A percentile compares a stretch with the other conserved stretches of the same genome.
phyloP scores from a whole-genome alignment of 1,140 invertebrate genomes.

The Mamestra configurata region DNA sequence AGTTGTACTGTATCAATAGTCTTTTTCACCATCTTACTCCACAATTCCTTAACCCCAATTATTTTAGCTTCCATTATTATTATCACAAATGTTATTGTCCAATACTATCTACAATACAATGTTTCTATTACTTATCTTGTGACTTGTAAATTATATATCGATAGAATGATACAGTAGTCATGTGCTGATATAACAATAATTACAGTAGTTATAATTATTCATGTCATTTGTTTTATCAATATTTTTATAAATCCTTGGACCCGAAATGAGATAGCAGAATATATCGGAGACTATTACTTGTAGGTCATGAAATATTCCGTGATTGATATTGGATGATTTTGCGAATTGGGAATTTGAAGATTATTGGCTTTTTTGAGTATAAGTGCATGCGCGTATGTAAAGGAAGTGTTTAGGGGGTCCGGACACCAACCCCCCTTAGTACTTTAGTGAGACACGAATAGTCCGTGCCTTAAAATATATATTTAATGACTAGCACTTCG shows the following conservation, averaged over 20 bases:
- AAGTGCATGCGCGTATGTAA: too few relatives aligned
- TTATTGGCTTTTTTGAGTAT: too few relatives aligned
- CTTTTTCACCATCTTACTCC: too few relatives aligned
- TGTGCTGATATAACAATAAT: neutral
- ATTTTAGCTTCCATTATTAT: neutral
- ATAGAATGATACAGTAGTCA: neutral
- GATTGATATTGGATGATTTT: neutral
- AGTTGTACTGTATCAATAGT: too few relatives aligned
- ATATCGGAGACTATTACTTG: neutral
- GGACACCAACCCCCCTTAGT: too few relatives aligned
- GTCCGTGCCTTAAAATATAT: too few relatives aligned
- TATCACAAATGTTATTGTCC: neutral
- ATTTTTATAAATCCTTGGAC: conserved; percentile 12
- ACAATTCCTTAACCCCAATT: too few relatives aligned
- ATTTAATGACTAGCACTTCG: too few relatives aligned
- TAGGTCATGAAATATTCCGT: neutral
- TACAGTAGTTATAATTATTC: neutral
- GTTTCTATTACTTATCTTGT: conserved; percentile 5
- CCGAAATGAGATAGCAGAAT: neutral
- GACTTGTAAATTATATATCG: conserved; percentile 2
- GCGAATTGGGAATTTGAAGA: too few relatives aligned
- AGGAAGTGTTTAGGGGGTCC: too few relatives aligned
- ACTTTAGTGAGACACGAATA: too few relatives aligned
- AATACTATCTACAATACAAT: neutral
- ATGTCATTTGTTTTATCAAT: conserved; percentile 1